Percentiles rank a stretch among this genome's conserved stretches.
These are phyloP conservation scores for Peromyscus melanophrys DNA, from an alignment of 2,797 vertebrate genomes.

Conservation along the genomic window DNA sequence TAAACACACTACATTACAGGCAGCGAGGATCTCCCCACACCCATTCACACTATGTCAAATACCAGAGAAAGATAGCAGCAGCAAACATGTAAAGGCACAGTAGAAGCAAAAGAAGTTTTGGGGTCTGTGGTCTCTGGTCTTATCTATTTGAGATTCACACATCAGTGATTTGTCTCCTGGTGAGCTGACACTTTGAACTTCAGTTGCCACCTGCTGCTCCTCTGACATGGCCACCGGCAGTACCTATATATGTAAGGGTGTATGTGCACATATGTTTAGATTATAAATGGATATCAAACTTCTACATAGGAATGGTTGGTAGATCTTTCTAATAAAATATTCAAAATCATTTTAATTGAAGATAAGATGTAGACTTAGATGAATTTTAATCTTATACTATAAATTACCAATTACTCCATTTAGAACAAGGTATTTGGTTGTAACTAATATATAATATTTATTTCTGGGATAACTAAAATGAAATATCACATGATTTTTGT, in stretches of 20 bases:
- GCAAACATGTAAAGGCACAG: too few relatives aligned
- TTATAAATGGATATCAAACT: background rate
- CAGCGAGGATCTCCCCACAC: too few relatives aligned
- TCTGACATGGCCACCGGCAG: too few relatives aligned
- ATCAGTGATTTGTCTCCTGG: too few relatives aligned
- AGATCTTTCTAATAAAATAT: background rate
- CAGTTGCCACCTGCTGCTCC: too few relatives aligned
- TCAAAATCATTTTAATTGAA: background rate
- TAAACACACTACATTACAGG: too few relatives aligned
- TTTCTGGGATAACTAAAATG: background rate
- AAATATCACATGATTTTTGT: background rate
- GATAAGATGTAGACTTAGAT: background rate
- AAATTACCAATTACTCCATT: background rate
- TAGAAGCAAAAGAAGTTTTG: too few relatives aligned
- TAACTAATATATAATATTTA: background rate
- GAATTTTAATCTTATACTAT: background rate
- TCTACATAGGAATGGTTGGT: rapidly evolving
- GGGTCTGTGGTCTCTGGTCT: too few relatives aligned
- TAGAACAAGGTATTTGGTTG: background rate
- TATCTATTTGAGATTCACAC: too few relatives aligned
- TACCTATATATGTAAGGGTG: background rate
- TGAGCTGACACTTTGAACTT: too few relatives aligned
- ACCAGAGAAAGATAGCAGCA: too few relatives aligned
- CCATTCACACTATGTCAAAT: too few relatives aligned
- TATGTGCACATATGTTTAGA: background rate